Conservation (phyloP, 2,888 invertebrate genomes). For the Acleris laterana region DNA sequence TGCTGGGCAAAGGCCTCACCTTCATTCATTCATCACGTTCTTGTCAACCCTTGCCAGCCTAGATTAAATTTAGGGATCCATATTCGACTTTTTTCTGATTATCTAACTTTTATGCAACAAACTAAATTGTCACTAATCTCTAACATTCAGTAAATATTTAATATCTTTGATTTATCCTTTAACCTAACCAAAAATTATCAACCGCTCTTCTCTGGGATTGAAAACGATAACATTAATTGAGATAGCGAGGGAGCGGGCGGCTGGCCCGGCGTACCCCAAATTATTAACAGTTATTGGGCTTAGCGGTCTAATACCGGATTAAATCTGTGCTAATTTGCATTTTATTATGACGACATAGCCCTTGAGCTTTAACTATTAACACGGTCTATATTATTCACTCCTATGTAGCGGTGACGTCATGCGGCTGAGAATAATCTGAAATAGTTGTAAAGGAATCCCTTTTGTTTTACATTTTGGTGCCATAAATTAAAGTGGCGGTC, state of each 20-base stretch:
- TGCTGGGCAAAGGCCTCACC: too few species aligned
- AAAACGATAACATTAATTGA: conserved; percentile 29
- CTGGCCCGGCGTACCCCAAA: conserved; percentile 38
- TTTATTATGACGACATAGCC: conserved; percentile 75
- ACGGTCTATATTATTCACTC: conserved; percentile 65
- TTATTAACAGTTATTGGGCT: conserved; percentile 77
- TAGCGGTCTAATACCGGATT: conserved; percentile 74
- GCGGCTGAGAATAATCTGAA: conserved; percentile 41
- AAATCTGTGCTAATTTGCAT: conserved; percentile 81
- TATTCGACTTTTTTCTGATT: neutral
- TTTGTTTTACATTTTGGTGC: conserved; percentile 53
- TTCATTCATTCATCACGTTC: too few species aligned
- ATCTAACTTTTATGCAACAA: neutral
- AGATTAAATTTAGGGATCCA: too few species aligned
- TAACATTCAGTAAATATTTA: neutral
- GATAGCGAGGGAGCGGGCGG: conserved; percentile 12
- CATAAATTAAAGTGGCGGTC: conserved; percentile 63
- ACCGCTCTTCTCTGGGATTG: conserved; percentile 6
- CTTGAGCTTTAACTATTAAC: conserved; percentile 71
- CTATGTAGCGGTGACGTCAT: conserved; percentile 50
- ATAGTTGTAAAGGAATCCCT: conserved; percentile 48
- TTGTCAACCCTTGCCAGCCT: too few species aligned
- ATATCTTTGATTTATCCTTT: too few species aligned
- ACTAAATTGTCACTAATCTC: conserved; percentile 6
- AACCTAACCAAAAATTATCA: neutral